Evolutionary conservation across 2,113 vertebrate species (phyloP), one percentile per base, ranked within the genome.

Genomic region (Odocoileus hemionus): DNA sequence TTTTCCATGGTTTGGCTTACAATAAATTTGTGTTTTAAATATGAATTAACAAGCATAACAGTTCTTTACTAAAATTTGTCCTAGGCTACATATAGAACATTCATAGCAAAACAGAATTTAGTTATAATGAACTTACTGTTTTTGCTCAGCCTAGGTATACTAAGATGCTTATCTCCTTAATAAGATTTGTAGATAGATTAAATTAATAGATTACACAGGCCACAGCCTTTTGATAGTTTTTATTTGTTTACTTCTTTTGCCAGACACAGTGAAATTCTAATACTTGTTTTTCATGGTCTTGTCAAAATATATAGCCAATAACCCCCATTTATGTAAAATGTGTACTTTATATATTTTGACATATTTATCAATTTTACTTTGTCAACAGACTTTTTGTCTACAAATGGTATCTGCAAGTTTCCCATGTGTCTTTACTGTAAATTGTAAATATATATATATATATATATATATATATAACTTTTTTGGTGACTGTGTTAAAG

Each of bases 51-150:
- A 92, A 54, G 4, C n/a, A 16, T 94, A 55, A 92, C 7, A 70
- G 13, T 91, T 91, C 8, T 60, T 91, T 82, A 47, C 95, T 89
- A 89, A 96, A 93, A 86, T 45, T 9, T 89, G 13, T 89, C 15
- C 28, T 91, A 52, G 19, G 36, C 16, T 89, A 30, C 39, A 89
- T 21, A 25, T 55, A n/a, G 50, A 84, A 52, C 52, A 55, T 67
- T 19, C 39, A 57, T 80, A 97, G 43, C 26, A 85, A 96, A 95
- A 80, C n/a, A n/a, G 14, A 95, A 94, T 84, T 92, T 80, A 86
- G 52, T 21, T 94, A 2, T 19, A 84, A 23, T 91, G 17, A 85
- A 21, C 79, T 30, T 54, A 45, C 13, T 50, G 7, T 26, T 67
- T 93, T 89, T 70, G 30, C 50, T 61, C 74, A 84, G 43, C 50